Evolutionary conservation across 1,140 invertebrate species (phyloP).

Genomic region (Hylyphantes graminicola): DNA sequence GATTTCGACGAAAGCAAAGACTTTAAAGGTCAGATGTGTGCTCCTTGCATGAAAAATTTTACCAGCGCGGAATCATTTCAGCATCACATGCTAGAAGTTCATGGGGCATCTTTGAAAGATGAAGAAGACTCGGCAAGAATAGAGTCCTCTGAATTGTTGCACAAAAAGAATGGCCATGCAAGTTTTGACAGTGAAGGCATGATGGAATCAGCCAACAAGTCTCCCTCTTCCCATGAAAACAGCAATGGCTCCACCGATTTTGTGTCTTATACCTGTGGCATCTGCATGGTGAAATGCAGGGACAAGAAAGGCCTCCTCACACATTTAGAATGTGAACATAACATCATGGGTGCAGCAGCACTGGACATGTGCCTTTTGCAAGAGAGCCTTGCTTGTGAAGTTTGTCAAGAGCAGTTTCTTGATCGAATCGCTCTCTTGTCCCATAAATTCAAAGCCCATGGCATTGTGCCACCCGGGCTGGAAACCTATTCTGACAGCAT

Average conservation of each 20-base stretch:
- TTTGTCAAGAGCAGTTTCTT: conserved; percentile 46
- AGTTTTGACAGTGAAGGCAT: conserved; percentile 32
- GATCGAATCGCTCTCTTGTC: conserved; percentile 15
- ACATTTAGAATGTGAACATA: conserved; percentile 47
- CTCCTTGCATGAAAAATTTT: conserved; percentile 58
- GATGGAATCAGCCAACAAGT: neutral
- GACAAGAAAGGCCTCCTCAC: conserved; percentile 29
- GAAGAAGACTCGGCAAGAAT: conserved; percentile 10
- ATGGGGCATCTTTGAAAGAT: conserved; percentile 52
- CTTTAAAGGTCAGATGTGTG: conserved; percentile 49
- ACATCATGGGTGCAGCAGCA: conserved; percentile 8
- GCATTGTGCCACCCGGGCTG: conserved; percentile 27
- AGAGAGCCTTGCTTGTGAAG: conserved; percentile 26
- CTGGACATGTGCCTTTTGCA: conserved; percentile 1
- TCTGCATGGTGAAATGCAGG: conserved; percentile 35
- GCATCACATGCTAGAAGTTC: conserved; percentile 53
- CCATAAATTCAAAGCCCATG: conserved; percentile 52
- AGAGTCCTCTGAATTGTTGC: neutral
- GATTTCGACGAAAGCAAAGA: conserved; percentile 34
- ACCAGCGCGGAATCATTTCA: conserved; percentile 50
- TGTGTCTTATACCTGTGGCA: conserved; percentile 16
- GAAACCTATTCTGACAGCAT: conserved; percentile 21
- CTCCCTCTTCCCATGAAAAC: conserved; percentile 17
- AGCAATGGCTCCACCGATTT: conserved; percentile 47
- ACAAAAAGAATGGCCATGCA: conserved; percentile 20